These are phyloP conservation scores for Propithecus coquereli DNA, from an alignment of 2,113 vertebrate species.

Conservation along the genomic window DNA sequence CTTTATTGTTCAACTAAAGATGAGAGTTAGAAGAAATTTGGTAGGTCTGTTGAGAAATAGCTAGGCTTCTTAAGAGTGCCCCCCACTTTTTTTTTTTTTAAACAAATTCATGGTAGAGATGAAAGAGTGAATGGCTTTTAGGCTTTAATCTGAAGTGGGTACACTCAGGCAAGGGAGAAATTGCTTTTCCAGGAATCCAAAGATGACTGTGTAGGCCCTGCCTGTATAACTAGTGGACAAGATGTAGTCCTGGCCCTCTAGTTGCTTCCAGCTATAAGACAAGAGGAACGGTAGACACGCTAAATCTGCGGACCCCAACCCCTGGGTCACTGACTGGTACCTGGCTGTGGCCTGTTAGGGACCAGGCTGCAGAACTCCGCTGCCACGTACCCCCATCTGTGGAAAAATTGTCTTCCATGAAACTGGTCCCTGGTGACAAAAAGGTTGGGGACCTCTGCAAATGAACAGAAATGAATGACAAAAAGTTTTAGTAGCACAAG, in stretches of 20 bases:
- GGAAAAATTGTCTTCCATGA: too few relatives aligned
- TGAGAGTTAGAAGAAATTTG: background rate
- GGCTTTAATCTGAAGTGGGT: slow-evolving; percentile 2
- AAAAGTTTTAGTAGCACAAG: background rate
- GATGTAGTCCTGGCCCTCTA: background rate
- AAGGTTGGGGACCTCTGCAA: background rate
- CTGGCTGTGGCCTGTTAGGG: too few relatives aligned
- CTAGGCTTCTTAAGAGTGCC: background rate
- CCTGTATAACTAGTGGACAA: background rate
- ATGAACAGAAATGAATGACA: background rate
- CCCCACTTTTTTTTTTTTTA: background rate
- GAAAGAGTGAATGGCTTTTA: background rate
- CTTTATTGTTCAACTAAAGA: slow-evolving; percentile 1
- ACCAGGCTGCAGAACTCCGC: too few relatives aligned
- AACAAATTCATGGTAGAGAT: background rate
- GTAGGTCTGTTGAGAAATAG: background rate
- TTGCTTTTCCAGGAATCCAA: background rate
- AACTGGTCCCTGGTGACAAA: too few relatives aligned
- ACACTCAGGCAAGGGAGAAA: background rate
- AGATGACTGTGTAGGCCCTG: background rate
- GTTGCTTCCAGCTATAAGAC: background rate
- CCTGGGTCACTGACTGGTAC: too few relatives aligned
- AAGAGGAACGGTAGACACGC: background rate
- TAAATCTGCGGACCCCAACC: background rate
- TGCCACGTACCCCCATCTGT: too few relatives aligned